These are phyloP conservation scores for Drosophila infuscata DNA, from an alignment of 2,888 invertebrate species.

Conservation along the genomic window DNA sequence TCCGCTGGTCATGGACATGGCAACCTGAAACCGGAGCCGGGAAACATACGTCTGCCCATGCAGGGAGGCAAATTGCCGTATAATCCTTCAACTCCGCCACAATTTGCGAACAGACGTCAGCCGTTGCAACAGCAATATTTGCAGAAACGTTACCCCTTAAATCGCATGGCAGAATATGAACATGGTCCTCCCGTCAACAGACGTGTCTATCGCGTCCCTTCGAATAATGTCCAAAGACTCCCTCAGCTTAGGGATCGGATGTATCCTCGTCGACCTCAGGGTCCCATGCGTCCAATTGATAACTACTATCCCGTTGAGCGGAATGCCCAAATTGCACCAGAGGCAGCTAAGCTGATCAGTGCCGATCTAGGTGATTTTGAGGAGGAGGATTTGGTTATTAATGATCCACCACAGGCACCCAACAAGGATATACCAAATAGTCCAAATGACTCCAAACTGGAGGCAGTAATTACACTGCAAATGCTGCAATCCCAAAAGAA, in stretches of 20 bases:
- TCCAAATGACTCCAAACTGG: slow-evolving; percentile 82
- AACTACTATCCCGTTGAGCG: slow-evolving; percentile 76
- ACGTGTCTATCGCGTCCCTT: slow-evolving; percentile 82
- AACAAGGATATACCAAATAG: slow-evolving; percentile 70
- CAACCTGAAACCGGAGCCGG: slow-evolving; percentile 81
- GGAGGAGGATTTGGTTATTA: slow-evolving; percentile 85
- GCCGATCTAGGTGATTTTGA: slow-evolving; percentile 77
- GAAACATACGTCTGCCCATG: slow-evolving; percentile 80
- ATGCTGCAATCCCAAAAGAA: slow-evolving; percentile 88
- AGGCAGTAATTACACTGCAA: slow-evolving; percentile 88
- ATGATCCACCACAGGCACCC: slow-evolving; percentile 85
- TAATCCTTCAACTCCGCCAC: slow-evolving; percentile 72
- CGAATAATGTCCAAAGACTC: slow-evolving; percentile 51
- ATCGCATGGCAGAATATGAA: slow-evolving; percentile 80
- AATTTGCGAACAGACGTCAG: slow-evolving; percentile 82
- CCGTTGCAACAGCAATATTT: slow-evolving; percentile 73
- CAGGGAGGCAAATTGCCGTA: slow-evolving; percentile 72
- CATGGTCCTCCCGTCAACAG: slow-evolving; percentile 81
- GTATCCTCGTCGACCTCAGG: slow-evolving; percentile 72
- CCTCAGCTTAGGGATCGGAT: slow-evolving; percentile 64
- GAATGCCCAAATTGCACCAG: slow-evolving; percentile 62
- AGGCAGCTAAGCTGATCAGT: slow-evolving; percentile 62
- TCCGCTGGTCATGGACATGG: slow-evolving; percentile 84
- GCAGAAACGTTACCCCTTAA: slow-evolving; percentile 80
- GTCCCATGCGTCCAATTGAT: slow-evolving; percentile 60